Base-by-base conservation (phyloP, 1,140 invertebrate genomes). In the Sycobia sp. region DNA sequence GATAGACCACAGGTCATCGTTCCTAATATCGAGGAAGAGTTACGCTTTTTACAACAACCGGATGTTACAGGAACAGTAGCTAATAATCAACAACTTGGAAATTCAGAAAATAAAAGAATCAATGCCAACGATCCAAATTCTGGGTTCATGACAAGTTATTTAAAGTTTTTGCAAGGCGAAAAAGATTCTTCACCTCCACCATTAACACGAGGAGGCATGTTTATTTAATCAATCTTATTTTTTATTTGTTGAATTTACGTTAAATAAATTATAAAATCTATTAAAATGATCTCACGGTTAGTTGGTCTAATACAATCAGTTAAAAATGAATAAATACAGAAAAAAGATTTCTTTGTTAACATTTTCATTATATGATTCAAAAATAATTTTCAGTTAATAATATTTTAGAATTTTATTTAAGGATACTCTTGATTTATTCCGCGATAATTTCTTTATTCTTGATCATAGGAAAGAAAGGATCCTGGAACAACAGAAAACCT, bases 21-120 rank as follows among this genome's bases (percentile, higher is more conserved):
- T 69, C 90, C 90, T 63, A 91, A 92, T 83, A 91, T 93, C 77
- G 90, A 92, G 78, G 90, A 93, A 81, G 91, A 93, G 82, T 81
- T 92, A 73, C 88, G 88, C 76, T 91, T 90, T 79, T 81, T 93
- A 76, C 62, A 58, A 8, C 55, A 54, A 20, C 29, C 53, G 11
- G 32, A 64, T 1, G 13, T 50, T 1, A 13, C 44, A 1, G 43
- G 18, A 20, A 18, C 25, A 23, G 14, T n/a, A 1, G 13, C 25
- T 14, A 53, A 39, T 36, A 44, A 54, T 18, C 55, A 46, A 36
- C 47, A n/a, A 4, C n/a, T 3, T 23, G 8, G 44, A 1, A 58
- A 41, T 53, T 14, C 44, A 23, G 62, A 57, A 13, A 10, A 34
- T 3, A 64, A 32, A 47, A 70, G 76, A 88, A 85, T 77, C 69